Evolutionary conservation across 2,797 vertebrate genomes (phyloP).

Genomic region (Phrynocephalus vlangalii): DNA sequence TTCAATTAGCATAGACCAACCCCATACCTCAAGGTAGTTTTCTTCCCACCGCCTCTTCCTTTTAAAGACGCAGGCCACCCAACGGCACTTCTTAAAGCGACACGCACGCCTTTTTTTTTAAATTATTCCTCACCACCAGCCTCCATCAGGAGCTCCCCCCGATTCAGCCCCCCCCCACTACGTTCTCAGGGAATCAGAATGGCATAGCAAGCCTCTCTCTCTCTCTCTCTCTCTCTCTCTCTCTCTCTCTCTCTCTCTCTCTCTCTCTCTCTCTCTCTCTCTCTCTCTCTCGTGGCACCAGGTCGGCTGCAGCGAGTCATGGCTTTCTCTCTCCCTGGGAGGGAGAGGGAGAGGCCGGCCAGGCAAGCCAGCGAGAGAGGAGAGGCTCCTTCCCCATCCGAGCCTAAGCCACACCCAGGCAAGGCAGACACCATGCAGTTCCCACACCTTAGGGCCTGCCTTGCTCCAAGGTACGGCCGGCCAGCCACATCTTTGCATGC

Average conservation of each 20-base stretch:
- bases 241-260: too few species aligned
- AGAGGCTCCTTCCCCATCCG: neutral
- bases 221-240: too few species aligned
- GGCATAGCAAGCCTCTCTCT: neutral
- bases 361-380: too few species aligned
- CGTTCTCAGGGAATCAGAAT: neutral
- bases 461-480: neutral
- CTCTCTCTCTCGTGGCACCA: too few species aligned
- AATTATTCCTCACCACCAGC: neutral
- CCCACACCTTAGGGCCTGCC: slow-evolving; percentile 10
- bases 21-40: slow-evolving; percentile 32
- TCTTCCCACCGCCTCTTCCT: slow-evolving; percentile 37
- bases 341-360: too few species aligned
- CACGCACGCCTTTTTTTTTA: neutral
- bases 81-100: slow-evolving; percentile 44
- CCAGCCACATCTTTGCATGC: neutral
- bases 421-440: neutral
- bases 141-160: neutral
- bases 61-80: slow-evolving; percentile 61
- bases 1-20: slow-evolving; percentile 41
- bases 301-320: neutral
- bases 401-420: slow-evolving; percentile 26
- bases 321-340: neutral
- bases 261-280: too few species aligned
- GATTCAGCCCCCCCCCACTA: too few species aligned